Evolutionary conservation across 2,797 vertebrate genomes (phyloP), one percentile per base, ranked within the genome.

Genomic region (Hoplostethus atlanticus): DNA sequence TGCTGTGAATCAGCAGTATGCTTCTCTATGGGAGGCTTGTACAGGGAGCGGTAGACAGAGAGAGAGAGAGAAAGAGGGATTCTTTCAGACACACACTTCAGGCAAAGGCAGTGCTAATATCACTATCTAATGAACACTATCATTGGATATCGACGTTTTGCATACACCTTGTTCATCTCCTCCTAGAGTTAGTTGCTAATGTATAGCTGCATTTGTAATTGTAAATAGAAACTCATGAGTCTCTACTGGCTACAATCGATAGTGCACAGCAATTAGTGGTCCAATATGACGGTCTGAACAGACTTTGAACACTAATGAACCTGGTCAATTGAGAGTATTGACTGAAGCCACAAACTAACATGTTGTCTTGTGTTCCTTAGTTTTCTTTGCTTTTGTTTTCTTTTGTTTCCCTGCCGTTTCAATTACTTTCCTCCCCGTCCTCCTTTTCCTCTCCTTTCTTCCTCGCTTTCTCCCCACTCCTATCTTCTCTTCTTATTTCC

Each of bases 291-390:
- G 25, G 38, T 9, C 64, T 36, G 75, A 74, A 38, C 64, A 12
- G 71, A 52, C 66, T 62, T 38, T 44, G 71, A 76, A 54, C 84
- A 42, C 76, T 81, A 84, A 87, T 90, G 77, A 86, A 77, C 56
- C 62, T 11, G 38, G 64, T 82, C 80, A 69, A 84, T 80, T 59
- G 66, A 11, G 25, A 67, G 0, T 47, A 84, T 84, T 9, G 87
- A 86, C 7, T 30, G 9, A 50, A 46, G 54, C 40, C 36, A 56
- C 47, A 44, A n/a, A 64, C 53, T 25, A 76, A 64, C 28, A 13
- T 10, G 21, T 79, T 42, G 65, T 67, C 65, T 59, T 17, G 67
- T 77, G 58, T 48, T 8, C 10, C 52, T 55, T 34, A 7, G 28
- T 69, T 16, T 57, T 28, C 28, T 55, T 42, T 1, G 4, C 4